phyloP scores from a whole-genome alignment of 2,797 vertebrate species.

The Sus cebifrons region DNA sequence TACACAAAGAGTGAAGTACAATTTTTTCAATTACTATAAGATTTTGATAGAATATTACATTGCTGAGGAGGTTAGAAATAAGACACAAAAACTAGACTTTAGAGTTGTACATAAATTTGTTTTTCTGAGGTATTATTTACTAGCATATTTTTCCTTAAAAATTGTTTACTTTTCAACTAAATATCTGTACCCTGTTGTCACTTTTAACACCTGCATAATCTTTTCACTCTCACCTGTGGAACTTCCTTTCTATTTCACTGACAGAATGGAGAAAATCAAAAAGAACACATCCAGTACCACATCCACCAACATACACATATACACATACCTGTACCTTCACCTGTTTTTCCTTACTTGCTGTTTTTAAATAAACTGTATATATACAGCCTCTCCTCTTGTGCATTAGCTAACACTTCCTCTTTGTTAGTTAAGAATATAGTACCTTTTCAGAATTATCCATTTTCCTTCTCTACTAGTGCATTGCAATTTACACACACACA shows the following conservation, averaged over 20 bases:
- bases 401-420: not conserved
- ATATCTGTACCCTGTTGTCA: not conserved
- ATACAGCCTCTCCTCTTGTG: not conserved
- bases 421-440: conserved; percentile 7
- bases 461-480: not conserved
- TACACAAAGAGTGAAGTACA: not conserved
- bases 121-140: not conserved
- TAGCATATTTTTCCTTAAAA: not conserved
- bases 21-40: not conserved
- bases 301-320: not conserved
- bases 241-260: not conserved
- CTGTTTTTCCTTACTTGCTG: not conserved
- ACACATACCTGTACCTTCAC: not conserved
- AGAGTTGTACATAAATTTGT: not conserved
- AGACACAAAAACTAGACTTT: conserved; percentile 32
- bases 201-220: not conserved
- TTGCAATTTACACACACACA: not conserved
- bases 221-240: not conserved
- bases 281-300: not conserved
- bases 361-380: not conserved
- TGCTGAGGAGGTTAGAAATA: not conserved
- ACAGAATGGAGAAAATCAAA: not conserved
- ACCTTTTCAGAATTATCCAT: not conserved
- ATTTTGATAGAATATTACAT: conserved; percentile 19
- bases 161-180: conserved; percentile 13